These are phyloP conservation scores for Drosophila demipolita DNA, from an alignment of 2,888 invertebrate species.

Conservation along the genomic window DNA sequence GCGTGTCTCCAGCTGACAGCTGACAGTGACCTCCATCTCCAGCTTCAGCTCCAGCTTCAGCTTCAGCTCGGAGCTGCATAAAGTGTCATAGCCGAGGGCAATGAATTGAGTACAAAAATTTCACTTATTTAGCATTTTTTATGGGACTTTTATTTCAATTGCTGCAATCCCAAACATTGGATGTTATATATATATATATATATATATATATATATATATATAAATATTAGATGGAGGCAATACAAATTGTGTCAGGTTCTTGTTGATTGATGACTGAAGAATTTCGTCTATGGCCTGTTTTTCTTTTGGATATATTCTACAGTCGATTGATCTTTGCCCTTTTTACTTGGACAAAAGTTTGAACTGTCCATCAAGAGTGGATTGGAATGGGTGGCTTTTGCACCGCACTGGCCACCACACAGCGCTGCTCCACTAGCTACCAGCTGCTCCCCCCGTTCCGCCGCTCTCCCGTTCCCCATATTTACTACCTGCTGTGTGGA, in stretches of 20 bases:
- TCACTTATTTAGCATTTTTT: conserved; percentile 39
- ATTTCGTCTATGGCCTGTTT: conserved; percentile 28
- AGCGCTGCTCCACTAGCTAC: conserved; percentile 18
- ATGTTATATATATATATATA: background rate
- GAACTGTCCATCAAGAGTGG: conserved; percentile 59
- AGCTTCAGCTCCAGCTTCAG: conserved; percentile 7
- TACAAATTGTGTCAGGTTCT: conserved; percentile 71
- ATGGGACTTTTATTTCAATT: conserved; percentile 37
- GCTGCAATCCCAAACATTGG: conserved; percentile 31
- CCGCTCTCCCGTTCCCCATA: conserved; percentile 9
- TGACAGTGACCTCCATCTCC: conserved; percentile 58
- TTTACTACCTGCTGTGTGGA: conserved; percentile 73
- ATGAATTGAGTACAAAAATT: conserved; percentile 43
- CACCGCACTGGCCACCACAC: conserved; percentile 45
- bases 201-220: no score
- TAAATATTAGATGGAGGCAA: conserved; percentile 66
- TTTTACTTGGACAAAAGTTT: conserved; percentile 24
- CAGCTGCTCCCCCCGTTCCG: conserved; percentile 12
- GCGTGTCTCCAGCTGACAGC: conserved; percentile 65
- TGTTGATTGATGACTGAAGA: conserved; percentile 75
- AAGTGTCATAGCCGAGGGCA: conserved; percentile 44
- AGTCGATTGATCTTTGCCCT: conserved; percentile 67
- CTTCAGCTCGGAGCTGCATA: conserved; percentile 25
- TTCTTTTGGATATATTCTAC: conserved; percentile 24
- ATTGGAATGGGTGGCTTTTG: conserved; percentile 54